Base-by-base conservation (phyloP, 2,888 invertebrate species). In the Diachrysia chrysitis region DNA sequence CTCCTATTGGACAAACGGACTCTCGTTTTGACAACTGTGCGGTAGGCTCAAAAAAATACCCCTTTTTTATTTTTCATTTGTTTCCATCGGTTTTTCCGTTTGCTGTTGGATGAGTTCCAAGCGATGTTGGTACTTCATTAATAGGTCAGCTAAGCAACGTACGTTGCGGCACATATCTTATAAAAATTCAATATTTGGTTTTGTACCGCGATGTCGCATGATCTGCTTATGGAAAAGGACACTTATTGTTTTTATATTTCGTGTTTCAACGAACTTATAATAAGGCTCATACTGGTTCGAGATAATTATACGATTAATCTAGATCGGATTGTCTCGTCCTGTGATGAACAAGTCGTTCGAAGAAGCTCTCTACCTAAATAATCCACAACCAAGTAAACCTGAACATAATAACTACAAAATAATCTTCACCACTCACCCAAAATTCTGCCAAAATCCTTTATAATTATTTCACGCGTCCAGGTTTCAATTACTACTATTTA, bases 1-100 rank as follows among this genome's bases (percentile, higher is more conserved):
- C 21, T 10, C 19, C 62, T 71, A 68, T 76, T 75, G 78, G 78
- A 71, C 70, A 65, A 69, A 63, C 60, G 48, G 21, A 19, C 29
- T 57, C 19, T 58, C 60, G 51, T 63, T 66, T 66, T 61, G 69
- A 42, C 66, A 61, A 48, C 37, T 58, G 54, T 67, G 74, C 35
- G 75, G 75, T 77, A 74, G 55, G 46, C 53, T 78, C n/a, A 35
- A 19, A 64, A 63, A 29, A 51, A 63, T 71, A 57, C 7, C 54
- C 58, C 67, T 64, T 35, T 14, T 21, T 7, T 25, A 19, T 53
- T 57, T 23, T 67, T 55, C 21, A 9, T 6, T 0, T 16, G 4
- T 56, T 55, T 71, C 54, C 53, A 58, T 58, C 19, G 25, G 16
- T 0, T 67, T 71, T 66, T 66, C n/a, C 29, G 4, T 16, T 14